These are phyloP conservation scores for Cephus runcator DNA, from an alignment of 2,888 invertebrate genomes.

Conservation along the genomic window DNA sequence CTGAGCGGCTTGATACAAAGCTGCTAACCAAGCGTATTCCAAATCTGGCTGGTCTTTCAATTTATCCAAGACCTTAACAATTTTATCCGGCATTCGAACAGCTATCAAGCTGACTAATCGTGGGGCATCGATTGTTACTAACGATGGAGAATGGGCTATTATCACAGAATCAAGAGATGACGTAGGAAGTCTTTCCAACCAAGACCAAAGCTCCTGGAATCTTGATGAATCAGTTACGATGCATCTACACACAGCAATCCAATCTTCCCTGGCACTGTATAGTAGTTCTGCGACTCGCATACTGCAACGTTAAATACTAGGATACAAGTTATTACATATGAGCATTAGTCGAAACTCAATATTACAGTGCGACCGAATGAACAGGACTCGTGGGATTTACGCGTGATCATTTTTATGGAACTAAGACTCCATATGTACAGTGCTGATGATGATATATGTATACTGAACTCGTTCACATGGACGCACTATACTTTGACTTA, in stretches of 20 bases:
- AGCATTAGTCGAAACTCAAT: not conserved
- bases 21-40: conserved; percentile 50
- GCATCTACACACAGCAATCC: conserved; percentile 59
- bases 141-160: conserved; percentile 38
- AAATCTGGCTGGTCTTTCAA: conserved; percentile 49
- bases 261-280: conserved; percentile 58
- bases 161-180: conserved; percentile 48
- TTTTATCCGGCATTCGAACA: conserved; percentile 53
- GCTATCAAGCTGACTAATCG: conserved; percentile 51
- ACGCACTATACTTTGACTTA: conserved; percentile 33
- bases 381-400: not conserved
- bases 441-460: not conserved
- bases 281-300: conserved; percentile 56
- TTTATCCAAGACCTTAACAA: conserved; percentile 53
- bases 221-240: conserved; percentile 51
- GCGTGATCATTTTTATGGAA: not conserved
- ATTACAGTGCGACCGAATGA: not conserved
- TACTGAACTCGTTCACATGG: not conserved
- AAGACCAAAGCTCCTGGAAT: conserved; percentile 55
- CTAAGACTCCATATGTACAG: not conserved
- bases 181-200: conserved; percentile 51
- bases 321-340: not conserved
- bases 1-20: conserved; percentile 48
- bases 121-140: conserved; percentile 48
- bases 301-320: conserved; percentile 38